Evolutionary conservation across 2,888 invertebrate genomes (phyloP).

Genomic region (Lasius fuliginosus): DNA sequence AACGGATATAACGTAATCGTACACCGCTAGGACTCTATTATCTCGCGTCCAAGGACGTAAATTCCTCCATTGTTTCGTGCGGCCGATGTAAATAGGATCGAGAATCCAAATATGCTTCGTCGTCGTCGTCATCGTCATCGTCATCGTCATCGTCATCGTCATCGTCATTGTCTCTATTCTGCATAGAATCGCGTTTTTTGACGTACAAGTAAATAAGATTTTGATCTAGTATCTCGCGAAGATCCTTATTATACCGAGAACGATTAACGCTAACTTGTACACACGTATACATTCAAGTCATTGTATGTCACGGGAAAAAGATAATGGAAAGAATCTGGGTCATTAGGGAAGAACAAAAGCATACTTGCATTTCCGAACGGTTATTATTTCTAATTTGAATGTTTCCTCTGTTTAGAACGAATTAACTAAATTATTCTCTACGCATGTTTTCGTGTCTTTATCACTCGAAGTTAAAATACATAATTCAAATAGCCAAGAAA

Average conservation of each 20-base stretch:
- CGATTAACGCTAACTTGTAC: slow-evolving; percentile 5
- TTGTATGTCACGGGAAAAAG: background rate
- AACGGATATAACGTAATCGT: slow-evolving; percentile 48
- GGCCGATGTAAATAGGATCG: slow-evolving; percentile 54
- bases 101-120: slow-evolving; percentile 4
- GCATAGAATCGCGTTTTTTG: background rate
- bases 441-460: background rate
- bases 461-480: background rate
- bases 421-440: background rate
- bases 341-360: slow-evolving; percentile 7
- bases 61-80: slow-evolving; percentile 50
- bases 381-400: background rate
- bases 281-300: slow-evolving; percentile 1
- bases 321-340: slow-evolving; percentile 17
- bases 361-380: background rate
- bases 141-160: background rate
- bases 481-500: background rate
- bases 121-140: background rate
- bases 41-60: slow-evolving; percentile 48
- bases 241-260: slow-evolving; percentile 15
- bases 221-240: background rate
- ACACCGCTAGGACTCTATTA: slow-evolving; percentile 33
- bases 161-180: background rate
- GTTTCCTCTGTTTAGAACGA: background rate
- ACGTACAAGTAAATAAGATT: background rate